phyloP scores from a whole-genome alignment of 2,113 vertebrate species.

The Boleophthalmus pectinirostris region DNA sequence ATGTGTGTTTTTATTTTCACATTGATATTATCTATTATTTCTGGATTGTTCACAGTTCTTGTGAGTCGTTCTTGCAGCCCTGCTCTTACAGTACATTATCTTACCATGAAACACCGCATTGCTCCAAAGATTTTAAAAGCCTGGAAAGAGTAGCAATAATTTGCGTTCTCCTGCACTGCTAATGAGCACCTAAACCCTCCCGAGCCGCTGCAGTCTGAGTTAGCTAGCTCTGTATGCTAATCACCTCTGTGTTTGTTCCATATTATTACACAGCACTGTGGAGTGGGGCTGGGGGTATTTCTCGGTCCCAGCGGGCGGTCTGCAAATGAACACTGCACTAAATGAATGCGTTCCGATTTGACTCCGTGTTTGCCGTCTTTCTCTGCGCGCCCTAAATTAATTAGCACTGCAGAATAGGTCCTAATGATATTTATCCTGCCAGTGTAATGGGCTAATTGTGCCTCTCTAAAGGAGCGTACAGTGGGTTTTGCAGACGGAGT shows the following conservation, averaged over 20 bases:
- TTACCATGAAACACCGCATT: neutral
- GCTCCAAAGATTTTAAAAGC: neutral
- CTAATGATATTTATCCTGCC: conserved; percentile 79
- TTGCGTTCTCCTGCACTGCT: neutral
- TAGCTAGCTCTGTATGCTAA: conserved; percentile 45
- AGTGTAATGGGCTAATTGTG: conserved; percentile 75
- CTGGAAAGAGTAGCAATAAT: neutral
- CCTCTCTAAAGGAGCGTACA: conserved; percentile 60
- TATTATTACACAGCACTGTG: conserved; percentile 75
- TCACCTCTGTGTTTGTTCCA: conserved; percentile 61
- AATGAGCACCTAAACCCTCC: neutral
- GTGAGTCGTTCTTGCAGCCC: too few relatives aligned
- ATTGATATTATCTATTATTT: too few relatives aligned
- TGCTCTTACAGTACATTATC: neutral
- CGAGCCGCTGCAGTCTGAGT: too few relatives aligned
- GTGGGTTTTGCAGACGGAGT: conserved; percentile 67
- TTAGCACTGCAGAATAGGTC: conserved; percentile 69
- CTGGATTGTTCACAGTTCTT: too few relatives aligned
- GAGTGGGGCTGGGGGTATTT: conserved; percentile 77
- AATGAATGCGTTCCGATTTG: conserved; percentile 60
- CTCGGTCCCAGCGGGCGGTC: conserved; percentile 74
- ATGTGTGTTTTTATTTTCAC: too few relatives aligned
- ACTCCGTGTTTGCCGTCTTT: conserved; percentile 57
- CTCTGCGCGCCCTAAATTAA: conserved; percentile 71
- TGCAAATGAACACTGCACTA: conserved; percentile 68